Evolutionary conservation across 2,113 vertebrate species (phyloP).

Genomic region (Rostratula benghalensis): DNA sequence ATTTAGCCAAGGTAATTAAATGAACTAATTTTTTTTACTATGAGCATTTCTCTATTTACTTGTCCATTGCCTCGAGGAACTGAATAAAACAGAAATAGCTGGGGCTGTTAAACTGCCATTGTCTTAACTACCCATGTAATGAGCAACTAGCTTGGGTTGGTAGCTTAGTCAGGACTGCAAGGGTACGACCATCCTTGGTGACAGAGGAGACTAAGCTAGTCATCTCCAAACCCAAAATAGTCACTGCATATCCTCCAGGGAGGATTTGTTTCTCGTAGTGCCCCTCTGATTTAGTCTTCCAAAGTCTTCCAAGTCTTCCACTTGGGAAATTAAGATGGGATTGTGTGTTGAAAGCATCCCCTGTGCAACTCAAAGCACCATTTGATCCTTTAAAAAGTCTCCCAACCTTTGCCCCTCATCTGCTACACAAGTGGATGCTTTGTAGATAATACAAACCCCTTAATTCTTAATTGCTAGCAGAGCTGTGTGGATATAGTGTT

Average conservation of each 20-base stretch:
- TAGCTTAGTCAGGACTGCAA: not conserved
- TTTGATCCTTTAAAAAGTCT: not conserved
- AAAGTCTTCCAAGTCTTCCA: not conserved
- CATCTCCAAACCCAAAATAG: not conserved
- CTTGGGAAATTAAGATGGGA: not conserved
- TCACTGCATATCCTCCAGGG: not conserved
- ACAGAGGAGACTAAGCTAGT: not conserved
- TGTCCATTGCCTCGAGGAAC: not conserved
- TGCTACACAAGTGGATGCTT: not conserved
- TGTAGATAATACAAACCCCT: not conserved
- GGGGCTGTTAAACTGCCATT: not conserved
- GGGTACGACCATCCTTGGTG: not conserved
- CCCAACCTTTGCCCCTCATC: not conserved
- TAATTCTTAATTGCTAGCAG: not conserved
- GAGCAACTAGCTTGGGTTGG: not conserved
- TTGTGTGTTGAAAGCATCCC: not conserved
- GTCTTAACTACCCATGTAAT: not conserved
- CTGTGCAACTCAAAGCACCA: not conserved
- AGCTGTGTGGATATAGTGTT: not conserved
- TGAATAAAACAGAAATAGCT: not conserved
- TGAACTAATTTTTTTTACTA: not conserved
- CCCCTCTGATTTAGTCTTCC: not conserved
- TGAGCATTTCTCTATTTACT: not conserved
- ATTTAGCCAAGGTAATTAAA: constrained; percentile 81
- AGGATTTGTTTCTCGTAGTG: not conserved